These are phyloP conservation scores for Scomber scombrus DNA, from an alignment of 2,113 vertebrate species.

Conservation along the genomic window DNA sequence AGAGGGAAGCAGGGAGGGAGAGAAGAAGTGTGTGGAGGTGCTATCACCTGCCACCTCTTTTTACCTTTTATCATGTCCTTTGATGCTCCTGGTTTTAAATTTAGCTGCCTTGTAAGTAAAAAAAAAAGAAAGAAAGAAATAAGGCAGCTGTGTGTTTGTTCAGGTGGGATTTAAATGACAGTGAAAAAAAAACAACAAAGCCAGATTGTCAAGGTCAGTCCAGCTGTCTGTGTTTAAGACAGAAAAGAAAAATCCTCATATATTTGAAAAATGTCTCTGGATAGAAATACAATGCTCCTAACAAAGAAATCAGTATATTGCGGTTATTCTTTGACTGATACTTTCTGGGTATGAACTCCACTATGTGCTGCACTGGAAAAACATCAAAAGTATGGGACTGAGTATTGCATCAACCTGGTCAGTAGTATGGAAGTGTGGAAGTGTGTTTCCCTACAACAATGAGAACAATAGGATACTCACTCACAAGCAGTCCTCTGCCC, in stretches of 20 bases:
- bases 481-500: slow-evolving; percentile 73
- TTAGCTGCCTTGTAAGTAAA: slow-evolving; percentile 12
- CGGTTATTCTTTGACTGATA: slow-evolving; percentile 3
- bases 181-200: slow-evolving; percentile 27
- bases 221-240: background rate
- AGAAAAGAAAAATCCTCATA: slow-evolving; percentile 6
- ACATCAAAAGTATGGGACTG: background rate
- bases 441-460: slow-evolving; percentile 26
- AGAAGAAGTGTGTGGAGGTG: slow-evolving; percentile 16
- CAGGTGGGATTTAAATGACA: slow-evolving; percentile 12
- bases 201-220: slow-evolving; percentile 37
- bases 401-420: background rate
- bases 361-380: background rate
- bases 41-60: slow-evolving; percentile 20
- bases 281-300: slow-evolving; percentile 22
- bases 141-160: slow-evolving; percentile 26
- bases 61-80: slow-evolving; percentile 14
- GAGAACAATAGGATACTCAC: slow-evolving; percentile 80
- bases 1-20: slow-evolving; percentile 7
- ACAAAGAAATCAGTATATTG: slow-evolving; percentile 24
- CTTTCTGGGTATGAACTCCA: slow-evolving; percentile 21
- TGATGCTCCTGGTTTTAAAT: slow-evolving; percentile 45
- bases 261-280: slow-evolving; percentile 31
- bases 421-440: slow-evolving; percentile 44
- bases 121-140: slow-evolving; percentile 19